These are phyloP conservation scores for Coptotermes formosanus DNA, from an alignment of 1,140 invertebrate genomes.

Conservation along the genomic window DNA sequence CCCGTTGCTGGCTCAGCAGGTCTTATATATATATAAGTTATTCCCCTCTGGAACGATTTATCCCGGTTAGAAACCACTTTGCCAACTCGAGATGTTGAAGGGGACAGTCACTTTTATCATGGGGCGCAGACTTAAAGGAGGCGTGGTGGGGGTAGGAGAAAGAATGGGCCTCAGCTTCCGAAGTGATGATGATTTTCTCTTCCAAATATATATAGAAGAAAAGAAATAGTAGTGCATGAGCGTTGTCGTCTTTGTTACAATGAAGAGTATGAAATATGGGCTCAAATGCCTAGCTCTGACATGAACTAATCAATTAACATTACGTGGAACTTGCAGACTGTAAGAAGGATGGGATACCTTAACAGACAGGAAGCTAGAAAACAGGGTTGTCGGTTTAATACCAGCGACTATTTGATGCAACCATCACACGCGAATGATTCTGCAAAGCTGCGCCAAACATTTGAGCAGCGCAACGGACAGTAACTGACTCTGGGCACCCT, in stretches of 20 bases:
- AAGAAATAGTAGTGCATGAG: neutral
- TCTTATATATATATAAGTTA: slow-evolving; percentile 21
- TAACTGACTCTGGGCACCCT: too few relatives aligned
- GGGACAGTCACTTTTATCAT: neutral
- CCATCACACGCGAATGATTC: too few relatives aligned
- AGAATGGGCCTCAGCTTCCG: slow-evolving; percentile 25
- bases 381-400: neutral
- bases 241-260: neutral
- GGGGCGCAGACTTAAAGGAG: neutral
- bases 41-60: slow-evolving; percentile 26
- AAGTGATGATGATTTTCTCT: slow-evolving; percentile 23
- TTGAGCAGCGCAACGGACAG: too few relatives aligned
- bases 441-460: too few relatives aligned
- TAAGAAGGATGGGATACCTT: neutral
- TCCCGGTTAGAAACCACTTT: slow-evolving; percentile 29
- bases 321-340: neutral
- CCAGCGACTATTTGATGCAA: too few relatives aligned
- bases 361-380: neutral
- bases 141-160: neutral
- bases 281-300: neutral
- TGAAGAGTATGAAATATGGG: neutral
- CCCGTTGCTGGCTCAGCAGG: slow-evolving; percentile 20
- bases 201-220: neutral
- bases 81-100: slow-evolving; percentile 25
- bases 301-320: slow-evolving; percentile 1